These are phyloP conservation scores for Agriotes lineatus DNA, from an alignment of 2,888 invertebrate species.

Conservation along the genomic window DNA sequence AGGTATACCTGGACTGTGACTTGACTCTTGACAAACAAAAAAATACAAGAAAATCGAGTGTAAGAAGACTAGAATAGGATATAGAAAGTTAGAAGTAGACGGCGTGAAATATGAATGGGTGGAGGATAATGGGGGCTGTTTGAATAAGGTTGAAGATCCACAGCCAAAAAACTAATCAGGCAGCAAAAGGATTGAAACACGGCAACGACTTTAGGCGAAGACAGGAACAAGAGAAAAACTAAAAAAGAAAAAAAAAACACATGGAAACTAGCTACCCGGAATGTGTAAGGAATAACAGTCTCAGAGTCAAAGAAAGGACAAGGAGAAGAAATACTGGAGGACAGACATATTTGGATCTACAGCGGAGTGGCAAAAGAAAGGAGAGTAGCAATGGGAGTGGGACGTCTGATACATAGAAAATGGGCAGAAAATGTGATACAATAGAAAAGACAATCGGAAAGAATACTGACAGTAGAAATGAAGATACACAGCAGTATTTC, in stretches of 20 bases:
- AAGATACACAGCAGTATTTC: not conserved
- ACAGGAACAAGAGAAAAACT: not conserved
- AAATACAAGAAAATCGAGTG: not conserved
- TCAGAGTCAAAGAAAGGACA: slow-evolving; percentile 30
- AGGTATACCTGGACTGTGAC: too few relatives aligned
- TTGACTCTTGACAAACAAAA: too few relatives aligned
- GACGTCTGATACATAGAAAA: slow-evolving; percentile 13
- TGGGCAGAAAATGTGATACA: not conserved
- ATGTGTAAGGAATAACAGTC: slow-evolving; percentile 13
- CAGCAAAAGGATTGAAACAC: too few relatives aligned
- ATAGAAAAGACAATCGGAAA: too few relatives aligned
- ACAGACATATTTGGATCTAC: too few relatives aligned
- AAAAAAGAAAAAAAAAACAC: not conserved
- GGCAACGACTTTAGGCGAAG: not conserved
- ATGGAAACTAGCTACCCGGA: slow-evolving; percentile 12
- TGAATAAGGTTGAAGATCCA: not conserved
- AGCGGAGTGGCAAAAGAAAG: slow-evolving; percentile 14
- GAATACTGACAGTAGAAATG: not conserved
- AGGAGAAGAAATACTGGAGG: too few relatives aligned
- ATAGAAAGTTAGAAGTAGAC: too few relatives aligned
- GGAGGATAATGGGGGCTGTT: too few relatives aligned
- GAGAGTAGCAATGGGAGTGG: slow-evolving; percentile 26
- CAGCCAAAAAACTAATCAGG: not conserved
- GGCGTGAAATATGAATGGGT: too few relatives aligned
- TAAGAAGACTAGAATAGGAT: not conserved